Evolutionary conservation across 2,113 vertebrate species (phyloP).

Genomic region (Dipodomys spectabilis): DNA sequence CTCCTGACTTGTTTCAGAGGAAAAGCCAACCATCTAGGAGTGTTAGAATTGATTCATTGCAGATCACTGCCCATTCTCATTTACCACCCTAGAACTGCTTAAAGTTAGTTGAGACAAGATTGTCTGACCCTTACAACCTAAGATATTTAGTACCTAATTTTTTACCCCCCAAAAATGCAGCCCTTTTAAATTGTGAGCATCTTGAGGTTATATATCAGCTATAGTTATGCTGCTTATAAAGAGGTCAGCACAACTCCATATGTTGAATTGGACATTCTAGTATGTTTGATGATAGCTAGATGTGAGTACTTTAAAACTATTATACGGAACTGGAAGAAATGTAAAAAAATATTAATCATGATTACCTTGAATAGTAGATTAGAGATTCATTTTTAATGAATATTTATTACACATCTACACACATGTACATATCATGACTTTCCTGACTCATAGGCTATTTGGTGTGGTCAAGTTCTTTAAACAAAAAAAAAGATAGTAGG

Average conservation of each 20-base stretch:
- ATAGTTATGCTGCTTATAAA: background rate
- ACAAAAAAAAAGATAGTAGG: background rate
- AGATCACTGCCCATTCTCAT: background rate
- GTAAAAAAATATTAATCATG: background rate
- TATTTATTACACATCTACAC: background rate
- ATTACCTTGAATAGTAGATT: constrained; percentile 28
- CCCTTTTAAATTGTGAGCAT: background rate
- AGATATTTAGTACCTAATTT: background rate
- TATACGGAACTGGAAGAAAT: background rate
- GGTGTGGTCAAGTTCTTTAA: constrained; percentile 1
- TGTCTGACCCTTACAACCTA: background rate
- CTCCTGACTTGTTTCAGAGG: background rate
- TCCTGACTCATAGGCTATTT: background rate
- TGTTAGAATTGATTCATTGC: background rate
- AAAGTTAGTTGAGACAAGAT: background rate
- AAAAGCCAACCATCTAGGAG: background rate
- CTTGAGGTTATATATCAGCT: background rate
- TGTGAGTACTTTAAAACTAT: background rate
- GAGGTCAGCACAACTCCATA: background rate
- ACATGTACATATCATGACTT: background rate
- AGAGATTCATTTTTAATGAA: background rate
- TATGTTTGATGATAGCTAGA: background rate
- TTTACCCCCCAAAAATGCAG: background rate
- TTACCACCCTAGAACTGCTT: background rate
- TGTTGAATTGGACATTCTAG: background rate